These are phyloP conservation scores for Pseudanteris insignis DNA, from an alignment of 2,888 invertebrate species.

Conservation along the genomic window DNA sequence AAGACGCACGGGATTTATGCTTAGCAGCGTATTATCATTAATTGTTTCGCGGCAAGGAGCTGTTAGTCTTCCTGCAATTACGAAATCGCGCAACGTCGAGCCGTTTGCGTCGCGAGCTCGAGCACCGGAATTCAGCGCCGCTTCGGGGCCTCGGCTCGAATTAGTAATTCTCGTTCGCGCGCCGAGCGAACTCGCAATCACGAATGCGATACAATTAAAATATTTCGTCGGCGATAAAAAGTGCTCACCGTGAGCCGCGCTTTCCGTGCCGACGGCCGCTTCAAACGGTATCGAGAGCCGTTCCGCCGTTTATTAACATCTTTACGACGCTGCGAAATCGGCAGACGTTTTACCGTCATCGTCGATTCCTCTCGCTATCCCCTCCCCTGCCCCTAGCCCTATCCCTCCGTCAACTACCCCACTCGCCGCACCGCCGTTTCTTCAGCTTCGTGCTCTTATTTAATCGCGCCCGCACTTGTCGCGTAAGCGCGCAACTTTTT, in stretches of 20 bases:
- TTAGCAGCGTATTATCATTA: conserved; percentile 50
- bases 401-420: not conserved
- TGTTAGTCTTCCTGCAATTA: conserved; percentile 50
- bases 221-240: conserved; percentile 47
- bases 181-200: conserved; percentile 43
- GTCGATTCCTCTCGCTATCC: conserved; percentile 1
- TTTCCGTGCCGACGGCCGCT: conserved; percentile 44
- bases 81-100: conserved; percentile 36
- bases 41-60: conserved; percentile 50
- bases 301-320: conserved; percentile 42
- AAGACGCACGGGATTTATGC: conserved; percentile 35
- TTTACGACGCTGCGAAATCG: conserved; percentile 40
- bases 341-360: conserved; percentile 28
- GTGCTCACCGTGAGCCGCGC: conserved; percentile 38
- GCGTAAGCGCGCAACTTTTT: too few relatives aligned
- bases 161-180: conserved; percentile 50
- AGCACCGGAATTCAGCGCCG: conserved; percentile 42
- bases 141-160: conserved; percentile 46
- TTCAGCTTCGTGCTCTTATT: too few relatives aligned
- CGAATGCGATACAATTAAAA: conserved; percentile 50
- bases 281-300: conserved; percentile 43
- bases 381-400: conserved; percentile 6
- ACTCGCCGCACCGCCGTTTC: too few relatives aligned
- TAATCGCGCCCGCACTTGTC: too few relatives aligned
- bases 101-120: conserved; percentile 35